Percentiles rank a stretch among this genome's conserved stretches.
Evolutionary conservation across 2,797 vertebrate genomes (phyloP).

Genomic region (Karalla daura): DNA sequence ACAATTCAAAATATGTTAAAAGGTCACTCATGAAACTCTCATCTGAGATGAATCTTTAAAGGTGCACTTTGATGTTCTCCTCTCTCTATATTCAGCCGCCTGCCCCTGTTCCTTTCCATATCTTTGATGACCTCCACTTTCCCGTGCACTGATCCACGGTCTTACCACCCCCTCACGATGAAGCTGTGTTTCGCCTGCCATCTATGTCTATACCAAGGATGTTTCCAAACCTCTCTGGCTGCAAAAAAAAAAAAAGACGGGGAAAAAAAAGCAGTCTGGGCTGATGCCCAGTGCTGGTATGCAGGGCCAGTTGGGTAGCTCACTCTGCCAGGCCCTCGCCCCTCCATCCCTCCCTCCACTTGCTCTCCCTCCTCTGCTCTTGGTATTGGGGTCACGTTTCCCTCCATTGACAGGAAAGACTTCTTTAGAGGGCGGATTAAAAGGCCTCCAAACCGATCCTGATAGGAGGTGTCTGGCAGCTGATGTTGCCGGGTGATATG

Average conservation of each 20-base stretch:
- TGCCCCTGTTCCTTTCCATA: conserved; percentile 3
- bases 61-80: neutral
- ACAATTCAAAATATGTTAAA: too few relatives aligned
- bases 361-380: conserved; percentile 28
- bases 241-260: conserved; percentile 5
- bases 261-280: conserved; percentile 45
- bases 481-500: conserved; percentile 70
- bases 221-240: conserved; percentile 49
- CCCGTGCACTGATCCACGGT: conserved; percentile 11
- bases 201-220: conserved; percentile 30
- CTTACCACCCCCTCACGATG: neutral
- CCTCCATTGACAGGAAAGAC: conserved; percentile 72
- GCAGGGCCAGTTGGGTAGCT: conserved; percentile 65
- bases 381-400: conserved; percentile 77
- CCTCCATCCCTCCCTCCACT: neutral
- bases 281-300: conserved; percentile 52
- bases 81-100: neutral
- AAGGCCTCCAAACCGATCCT: conserved; percentile 72
- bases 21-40: neutral
- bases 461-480: conserved; percentile 76
- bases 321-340: conserved; percentile 44
- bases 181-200: conserved; percentile 22
- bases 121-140: neutral
- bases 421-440: conserved; percentile 77
- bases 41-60: neutral